Base-by-base conservation (phyloP, 2,888 invertebrate genomes). In the Drosophila koepferae region DNA sequence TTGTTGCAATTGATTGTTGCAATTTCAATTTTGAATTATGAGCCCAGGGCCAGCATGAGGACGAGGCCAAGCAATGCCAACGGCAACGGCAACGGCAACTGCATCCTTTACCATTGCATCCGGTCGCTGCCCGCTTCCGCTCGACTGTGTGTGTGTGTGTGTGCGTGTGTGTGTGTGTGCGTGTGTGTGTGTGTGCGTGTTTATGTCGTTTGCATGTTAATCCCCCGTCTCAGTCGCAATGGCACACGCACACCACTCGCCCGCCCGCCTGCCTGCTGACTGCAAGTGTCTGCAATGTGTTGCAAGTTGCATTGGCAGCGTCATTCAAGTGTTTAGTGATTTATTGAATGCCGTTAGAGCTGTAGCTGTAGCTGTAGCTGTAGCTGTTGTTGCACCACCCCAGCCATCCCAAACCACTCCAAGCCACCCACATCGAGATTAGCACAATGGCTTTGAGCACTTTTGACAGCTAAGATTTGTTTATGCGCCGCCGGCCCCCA, bases 21-120 rank as follows among this genome's bases (percentile, higher is more conserved):
- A 87, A 91, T 91, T 87, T 87, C 81, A 91, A 92, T 91, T 91
- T 91, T 91, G 91, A 92, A 91, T 92, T 92, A 92, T 92, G 91
- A 79, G 72, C 67, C 60, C 48, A 28, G 60, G 40, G 28, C 40
- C 75, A 44, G 34, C 46, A 28, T 12, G 65, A 48, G 68, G 59
- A 54, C 61, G 48, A 56, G 68, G 31, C 78, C 72, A 65, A 80
- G 77, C 75, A 55, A 28, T 14, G 54, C 65, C 79, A 51, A 68
- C 46, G 23, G 41, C 62, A 20, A 61, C 38, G 44, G 31, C 66
- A 49, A 54, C 58, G 18, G 60, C 74, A 60, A 69, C 76, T 69
- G 81, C 79, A 81, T 77, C 81, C 79, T 79, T 67, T 63, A 70
- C 49, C 80, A 62, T 70, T 67, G 82, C 80, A 82, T 82, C 79